phyloP scores from a whole-genome alignment of 2,888 invertebrate genomes.

The Zaprionus bogoriensis region DNA sequence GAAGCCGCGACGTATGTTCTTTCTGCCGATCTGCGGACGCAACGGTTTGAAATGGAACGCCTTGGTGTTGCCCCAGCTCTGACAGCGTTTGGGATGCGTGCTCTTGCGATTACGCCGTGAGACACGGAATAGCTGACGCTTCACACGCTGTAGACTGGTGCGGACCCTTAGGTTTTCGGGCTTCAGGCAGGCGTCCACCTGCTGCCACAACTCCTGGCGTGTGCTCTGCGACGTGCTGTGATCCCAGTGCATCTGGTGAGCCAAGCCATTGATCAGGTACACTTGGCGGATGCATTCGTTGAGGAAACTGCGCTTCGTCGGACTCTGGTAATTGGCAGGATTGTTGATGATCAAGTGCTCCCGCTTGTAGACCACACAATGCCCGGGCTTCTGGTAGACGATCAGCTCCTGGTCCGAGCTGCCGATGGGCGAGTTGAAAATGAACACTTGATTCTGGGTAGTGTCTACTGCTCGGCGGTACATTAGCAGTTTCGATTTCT shows the following conservation, averaged over 20 bases:
- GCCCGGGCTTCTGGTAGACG: constrained; percentile 49
- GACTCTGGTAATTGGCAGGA: constrained; percentile 53
- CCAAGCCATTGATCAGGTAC: constrained; percentile 53
- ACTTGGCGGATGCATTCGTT: constrained; percentile 70
- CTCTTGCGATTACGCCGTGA: constrained; percentile 49
- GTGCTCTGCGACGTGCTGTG: constrained; percentile 25
- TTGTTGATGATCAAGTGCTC: constrained; percentile 53
- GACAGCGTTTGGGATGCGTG: constrained; percentile 24
- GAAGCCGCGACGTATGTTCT: constrained; percentile 53
- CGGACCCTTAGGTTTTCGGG: constrained; percentile 25
- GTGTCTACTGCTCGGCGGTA: constrained; percentile 37
- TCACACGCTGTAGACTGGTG: constrained; percentile 54
- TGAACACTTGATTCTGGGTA: constrained; percentile 39
- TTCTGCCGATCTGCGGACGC: constrained; percentile 48
- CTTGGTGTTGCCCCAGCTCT: constrained; percentile 42
- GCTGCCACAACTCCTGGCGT: constrained; percentile 48
- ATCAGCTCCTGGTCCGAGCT: constrained; percentile 50
- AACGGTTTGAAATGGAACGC: constrained; percentile 42
- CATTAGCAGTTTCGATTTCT: constrained; percentile 44
- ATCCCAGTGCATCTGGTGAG: constrained; percentile 41
- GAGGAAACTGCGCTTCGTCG: constrained; percentile 63
- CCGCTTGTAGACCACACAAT: constrained; percentile 60
- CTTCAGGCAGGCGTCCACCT: constrained; percentile 53
- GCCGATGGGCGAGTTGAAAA: constrained; percentile 58
- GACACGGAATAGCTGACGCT: constrained; percentile 67